Conservation (phyloP, 2,888 invertebrate species). For the Coenonympha arcania region DNA sequence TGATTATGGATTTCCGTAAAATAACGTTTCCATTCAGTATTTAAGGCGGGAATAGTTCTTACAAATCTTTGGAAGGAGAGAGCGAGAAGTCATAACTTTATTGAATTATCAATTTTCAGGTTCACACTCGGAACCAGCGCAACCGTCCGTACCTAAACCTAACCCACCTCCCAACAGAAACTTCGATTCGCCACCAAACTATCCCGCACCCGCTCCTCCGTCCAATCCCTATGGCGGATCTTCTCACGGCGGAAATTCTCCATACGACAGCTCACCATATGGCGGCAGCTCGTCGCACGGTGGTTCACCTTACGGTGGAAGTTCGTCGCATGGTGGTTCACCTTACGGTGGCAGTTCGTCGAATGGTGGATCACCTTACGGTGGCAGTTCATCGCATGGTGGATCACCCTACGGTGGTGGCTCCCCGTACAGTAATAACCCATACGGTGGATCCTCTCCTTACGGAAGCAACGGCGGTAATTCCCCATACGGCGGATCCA, state of each 20-base stretch:
- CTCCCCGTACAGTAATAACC: constrained; percentile 24
- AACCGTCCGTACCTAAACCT: constrained; percentile 44
- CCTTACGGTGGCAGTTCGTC: constrained; percentile 32
- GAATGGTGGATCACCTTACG: constrained; percentile 36
- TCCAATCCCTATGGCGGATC: constrained; percentile 26
- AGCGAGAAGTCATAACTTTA: no score
- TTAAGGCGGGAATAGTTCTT: no score
- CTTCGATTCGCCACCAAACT: constrained; percentile 55
- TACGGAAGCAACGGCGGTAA: background rate
- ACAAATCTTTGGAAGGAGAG: no score
- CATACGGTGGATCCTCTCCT: background rate
- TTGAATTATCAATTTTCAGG: constrained; percentile 44
- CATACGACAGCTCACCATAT: constrained; percentile 20
- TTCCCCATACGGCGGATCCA: background rate
- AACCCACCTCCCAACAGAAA: constrained; percentile 45
- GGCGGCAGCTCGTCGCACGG: constrained; percentile 11
- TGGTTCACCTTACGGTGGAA: constrained; percentile 24
- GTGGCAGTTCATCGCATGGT: constrained; percentile 37
- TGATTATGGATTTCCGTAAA: no score
- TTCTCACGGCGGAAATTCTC: constrained; percentile 23
- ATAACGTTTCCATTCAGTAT: no score
- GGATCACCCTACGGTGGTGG: constrained; percentile 35
- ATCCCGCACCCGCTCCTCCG: constrained; percentile 64
- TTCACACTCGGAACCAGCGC: constrained; percentile 53
- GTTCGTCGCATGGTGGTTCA: constrained; percentile 34